Evolutionary conservation across 2,113 vertebrate genomes (phyloP), one percentile per base, ranked within the genome.

Genomic region (Chascanopsetta lugubris): DNA sequence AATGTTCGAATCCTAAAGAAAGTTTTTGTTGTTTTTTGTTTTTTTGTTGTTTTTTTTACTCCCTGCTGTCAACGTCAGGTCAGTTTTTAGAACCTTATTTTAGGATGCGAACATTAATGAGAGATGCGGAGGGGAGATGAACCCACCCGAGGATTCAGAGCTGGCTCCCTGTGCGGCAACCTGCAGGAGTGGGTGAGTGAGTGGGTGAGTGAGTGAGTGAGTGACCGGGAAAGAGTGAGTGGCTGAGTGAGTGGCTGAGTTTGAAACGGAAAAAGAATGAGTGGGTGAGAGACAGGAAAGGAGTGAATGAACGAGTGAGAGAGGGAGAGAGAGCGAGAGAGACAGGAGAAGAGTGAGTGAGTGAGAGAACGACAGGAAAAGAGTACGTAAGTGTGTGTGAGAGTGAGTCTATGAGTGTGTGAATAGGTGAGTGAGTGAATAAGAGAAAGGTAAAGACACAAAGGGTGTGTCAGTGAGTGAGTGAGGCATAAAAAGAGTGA

Each of bases 61-160:
- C 21, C 17, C 36, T 0, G 7, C 9, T 38, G 45, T 59, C 43
- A 26, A 49, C 32, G 43, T 51, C 29, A 58, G 9, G 65, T 67
- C 51, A 20, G 9, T 77, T 64, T 77, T 40, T 25, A 24, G 15
- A 45, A 75, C 58, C 4, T 46, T 48, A 50, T 59, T 68, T 74
- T 47, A 56, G 42, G 18, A 61, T 66, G 8, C 73, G 60, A 42
- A 69, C 43, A 42, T 59, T 68, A 48, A 58, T 64, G 59, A 49
- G 26, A 68, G 22, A 34, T 59, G 25, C 29, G 24, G 42, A 34
- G 56, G 38, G 24, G 15, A 47, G 73, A 80, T 64, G 48, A 64
- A 42, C 63, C 70, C 40, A 51, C 26, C 17, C 20, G 47, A 69
- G 55, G 5, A 73, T 73, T 61, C 50, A 58, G 29, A 54, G 29